Conservation (phyloP, 2,888 invertebrate genomes). For the Liopterus haemorrhoidalis region DNA sequence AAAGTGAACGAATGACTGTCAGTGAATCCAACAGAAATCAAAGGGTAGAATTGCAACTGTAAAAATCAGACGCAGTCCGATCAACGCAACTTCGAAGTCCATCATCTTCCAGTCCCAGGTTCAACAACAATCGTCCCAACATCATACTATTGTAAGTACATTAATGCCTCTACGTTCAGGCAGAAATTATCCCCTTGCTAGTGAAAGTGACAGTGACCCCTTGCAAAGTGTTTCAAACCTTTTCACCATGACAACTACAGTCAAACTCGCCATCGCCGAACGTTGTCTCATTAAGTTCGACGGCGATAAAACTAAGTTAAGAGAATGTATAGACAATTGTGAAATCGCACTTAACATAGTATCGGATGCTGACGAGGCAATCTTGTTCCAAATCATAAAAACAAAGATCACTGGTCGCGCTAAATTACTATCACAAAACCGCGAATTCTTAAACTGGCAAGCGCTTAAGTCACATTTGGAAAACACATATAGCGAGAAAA, state of each 20-base stretch:
- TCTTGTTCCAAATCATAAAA: conserved; percentile 26
- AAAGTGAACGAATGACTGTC: too few species aligned
- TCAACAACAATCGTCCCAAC: too few species aligned
- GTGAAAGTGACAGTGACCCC: too few species aligned
- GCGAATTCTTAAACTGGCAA: conserved; percentile 22
- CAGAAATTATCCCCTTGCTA: too few species aligned
- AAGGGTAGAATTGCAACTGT: too few species aligned
- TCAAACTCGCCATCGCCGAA: conserved; percentile 24
- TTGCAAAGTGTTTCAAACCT: too few species aligned
- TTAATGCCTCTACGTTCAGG: too few species aligned
- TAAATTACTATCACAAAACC: conserved; percentile 20
- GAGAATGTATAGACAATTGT: conserved; percentile 25
- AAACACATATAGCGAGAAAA: conserved; percentile 23
- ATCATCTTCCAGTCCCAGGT: too few species aligned
- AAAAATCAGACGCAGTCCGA: too few species aligned
- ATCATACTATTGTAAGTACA: too few species aligned
- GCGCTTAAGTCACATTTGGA: conserved; percentile 21
- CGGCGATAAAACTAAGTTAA: conserved; percentile 17
- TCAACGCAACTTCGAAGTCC: too few species aligned
- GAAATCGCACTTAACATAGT: conserved; percentile 18
- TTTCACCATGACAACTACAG: neutral
- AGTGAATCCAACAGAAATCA: too few species aligned
- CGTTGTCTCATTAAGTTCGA: conserved; percentile 20
- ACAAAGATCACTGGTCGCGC: conserved; percentile 24
- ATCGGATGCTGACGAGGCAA: conserved; percentile 1